Conservation (phyloP, 2,797 vertebrate genomes). For the Microctenopoma lineatum region DNA sequence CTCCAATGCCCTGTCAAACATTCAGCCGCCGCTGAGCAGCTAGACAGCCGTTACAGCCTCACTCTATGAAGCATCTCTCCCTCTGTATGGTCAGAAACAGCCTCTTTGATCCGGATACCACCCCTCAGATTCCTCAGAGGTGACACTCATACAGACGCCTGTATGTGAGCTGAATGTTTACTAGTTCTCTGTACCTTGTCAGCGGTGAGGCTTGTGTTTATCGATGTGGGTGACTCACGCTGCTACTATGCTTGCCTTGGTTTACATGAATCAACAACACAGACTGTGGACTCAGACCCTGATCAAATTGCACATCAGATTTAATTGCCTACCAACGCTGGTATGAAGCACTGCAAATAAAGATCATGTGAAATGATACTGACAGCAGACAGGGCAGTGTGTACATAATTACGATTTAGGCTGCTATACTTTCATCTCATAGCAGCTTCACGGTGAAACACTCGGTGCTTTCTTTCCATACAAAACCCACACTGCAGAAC, state of each 20-base stretch:
- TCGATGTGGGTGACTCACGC: conserved; percentile 60
- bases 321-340: conserved; percentile 65
- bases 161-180: conserved; percentile 73
- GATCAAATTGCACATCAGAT: conserved; percentile 75
- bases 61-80: conserved; percentile 68
- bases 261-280: conserved; percentile 74
- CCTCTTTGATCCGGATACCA: conserved; percentile 78
- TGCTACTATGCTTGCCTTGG: conserved; percentile 60
- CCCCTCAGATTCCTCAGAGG: conserved; percentile 75
- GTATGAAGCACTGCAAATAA: conserved; percentile 52
- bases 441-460: conserved; percentile 25
- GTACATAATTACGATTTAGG: conserved; percentile 64
- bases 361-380: conserved; percentile 50
- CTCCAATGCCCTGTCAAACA: conserved; percentile 87
- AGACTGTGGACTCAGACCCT: conserved; percentile 51
- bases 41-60: conserved; percentile 76
- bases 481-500: conserved; percentile 59
- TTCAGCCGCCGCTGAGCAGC: conserved; percentile 81
- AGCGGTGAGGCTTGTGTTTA: conserved; percentile 65
- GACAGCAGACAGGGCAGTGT: conserved; percentile 30
- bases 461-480: conserved; percentile 33
- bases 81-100: conserved; percentile 67
- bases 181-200: conserved; percentile 62
- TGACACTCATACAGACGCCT: conserved; percentile 61
- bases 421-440: conserved; percentile 41